Evolutionary conservation across 2,797 vertebrate genomes (phyloP).

Genomic region (Simalia tracyae): DNA sequence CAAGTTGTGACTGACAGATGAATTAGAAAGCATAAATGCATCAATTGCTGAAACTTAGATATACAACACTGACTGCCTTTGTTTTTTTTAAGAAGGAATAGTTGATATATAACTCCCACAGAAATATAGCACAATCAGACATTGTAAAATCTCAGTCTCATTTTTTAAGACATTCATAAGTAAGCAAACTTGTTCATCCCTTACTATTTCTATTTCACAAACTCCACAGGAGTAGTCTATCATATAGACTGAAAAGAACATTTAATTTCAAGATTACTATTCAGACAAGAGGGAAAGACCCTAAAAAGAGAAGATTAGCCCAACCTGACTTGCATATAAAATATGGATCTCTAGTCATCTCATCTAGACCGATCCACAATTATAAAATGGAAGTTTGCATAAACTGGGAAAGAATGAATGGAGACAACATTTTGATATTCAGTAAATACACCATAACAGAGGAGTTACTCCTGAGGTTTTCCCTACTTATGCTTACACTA

Average conservation of each 20-base stretch:
- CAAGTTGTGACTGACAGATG: conserved; percentile 67
- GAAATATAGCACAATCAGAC: neutral
- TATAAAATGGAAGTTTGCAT: neutral
- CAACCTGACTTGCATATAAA: neutral
- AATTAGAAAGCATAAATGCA: conserved; percentile 51
- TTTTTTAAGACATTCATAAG: neutral
- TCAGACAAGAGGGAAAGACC: too few relatives aligned
- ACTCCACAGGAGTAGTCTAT: neutral
- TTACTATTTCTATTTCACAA: neutral
- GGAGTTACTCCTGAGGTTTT: too few relatives aligned
- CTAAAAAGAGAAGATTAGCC: too few relatives aligned
- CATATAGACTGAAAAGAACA: neutral
- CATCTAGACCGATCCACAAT: neutral
- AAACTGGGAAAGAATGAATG: neutral
- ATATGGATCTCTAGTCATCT: too few relatives aligned
- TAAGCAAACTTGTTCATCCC: neutral
- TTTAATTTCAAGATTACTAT: neutral
- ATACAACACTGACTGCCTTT: conserved; percentile 47
- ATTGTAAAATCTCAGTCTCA: neutral
- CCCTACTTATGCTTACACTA: too few relatives aligned
- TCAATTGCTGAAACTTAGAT: conserved; percentile 66
- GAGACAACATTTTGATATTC: too few relatives aligned
- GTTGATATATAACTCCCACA: neutral
- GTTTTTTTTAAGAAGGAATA: neutral
- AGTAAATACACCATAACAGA: too few relatives aligned